Percentiles rank a stretch among this genome's conserved stretches.
phyloP scores from a whole-genome alignment of 1,140 invertebrate species.

The Hyphantria cunea region DNA sequence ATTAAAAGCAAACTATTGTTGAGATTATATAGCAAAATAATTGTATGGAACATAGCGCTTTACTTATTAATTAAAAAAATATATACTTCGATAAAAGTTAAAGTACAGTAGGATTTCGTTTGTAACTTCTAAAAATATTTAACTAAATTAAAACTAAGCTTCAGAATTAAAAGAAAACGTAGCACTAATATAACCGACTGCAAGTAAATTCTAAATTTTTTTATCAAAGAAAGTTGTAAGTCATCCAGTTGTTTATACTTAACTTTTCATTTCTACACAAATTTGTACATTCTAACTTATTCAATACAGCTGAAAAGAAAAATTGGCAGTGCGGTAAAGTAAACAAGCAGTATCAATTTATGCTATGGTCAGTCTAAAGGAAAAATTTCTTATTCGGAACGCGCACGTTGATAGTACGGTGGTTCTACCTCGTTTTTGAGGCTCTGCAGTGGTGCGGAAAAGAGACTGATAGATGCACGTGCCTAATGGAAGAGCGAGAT shows the following conservation, averaged over 20 bases:
- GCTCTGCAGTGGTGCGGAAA: conserved; percentile 76
- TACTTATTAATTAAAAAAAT: too few relatives aligned
- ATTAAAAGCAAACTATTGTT: too few relatives aligned
- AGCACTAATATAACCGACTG: too few relatives aligned
- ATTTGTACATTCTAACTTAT: conserved; percentile 12
- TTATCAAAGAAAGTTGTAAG: conserved; percentile 33
- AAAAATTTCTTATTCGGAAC: conserved; percentile 67
- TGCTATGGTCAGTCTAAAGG: conserved; percentile 56
- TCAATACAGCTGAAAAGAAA: conserved; percentile 24
- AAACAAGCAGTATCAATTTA: conserved; percentile 28
- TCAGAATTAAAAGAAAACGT: too few relatives aligned
- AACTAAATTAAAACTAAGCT: too few relatives aligned
- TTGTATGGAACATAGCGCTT: too few relatives aligned
- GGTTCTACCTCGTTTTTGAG: conserved; percentile 77
- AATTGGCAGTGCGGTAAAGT: conserved; percentile 29
- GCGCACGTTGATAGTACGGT: conserved; percentile 67
- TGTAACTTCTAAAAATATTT: too few relatives aligned
- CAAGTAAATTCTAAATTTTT: conserved; percentile 13
- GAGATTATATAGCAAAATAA: too few relatives aligned
- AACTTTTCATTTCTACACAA: conserved; percentile 18
- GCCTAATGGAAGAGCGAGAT: conserved; percentile 44
- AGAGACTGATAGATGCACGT: conserved; percentile 47
- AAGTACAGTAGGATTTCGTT: too few relatives aligned
- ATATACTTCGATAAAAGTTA: too few relatives aligned
- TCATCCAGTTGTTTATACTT: conserved; percentile 27